Percentiles rank a stretch among this genome's conserved stretches.
phyloP scores from a whole-genome alignment of 2,113 vertebrate genomes.

The Lasiurus borealis region DNA sequence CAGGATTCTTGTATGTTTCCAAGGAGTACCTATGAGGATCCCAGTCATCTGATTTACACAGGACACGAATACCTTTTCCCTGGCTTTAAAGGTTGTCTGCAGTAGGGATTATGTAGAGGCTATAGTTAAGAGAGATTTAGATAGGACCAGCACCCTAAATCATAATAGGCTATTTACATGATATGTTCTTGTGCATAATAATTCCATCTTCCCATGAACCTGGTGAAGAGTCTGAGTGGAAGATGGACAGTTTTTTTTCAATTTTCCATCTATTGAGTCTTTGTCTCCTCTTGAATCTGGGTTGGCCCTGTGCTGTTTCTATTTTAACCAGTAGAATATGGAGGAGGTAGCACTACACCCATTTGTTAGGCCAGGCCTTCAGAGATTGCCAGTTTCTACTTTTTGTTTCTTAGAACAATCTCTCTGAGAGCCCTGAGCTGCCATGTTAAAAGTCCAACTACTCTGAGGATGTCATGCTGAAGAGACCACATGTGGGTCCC shows the following conservation, averaged over 20 bases:
- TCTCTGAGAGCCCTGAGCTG: background rate
- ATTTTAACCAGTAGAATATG: background rate
- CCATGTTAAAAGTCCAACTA: background rate
- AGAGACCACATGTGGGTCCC: background rate
- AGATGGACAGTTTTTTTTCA: background rate
- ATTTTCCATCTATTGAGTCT: background rate
- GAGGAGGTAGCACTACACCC: background rate
- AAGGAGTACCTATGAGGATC: background rate
- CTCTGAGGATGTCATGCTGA: background rate
- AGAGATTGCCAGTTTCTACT: background rate
- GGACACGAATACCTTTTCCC: background rate
- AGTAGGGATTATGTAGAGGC: background rate
- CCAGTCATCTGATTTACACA: background rate
- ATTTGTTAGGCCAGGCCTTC: background rate
- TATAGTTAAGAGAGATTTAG: background rate
- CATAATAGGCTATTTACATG: background rate
- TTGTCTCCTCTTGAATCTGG: background rate
- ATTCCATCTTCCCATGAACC: background rate
- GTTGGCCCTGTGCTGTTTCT: background rate
- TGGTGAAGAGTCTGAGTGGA: background rate
- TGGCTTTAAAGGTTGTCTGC: background rate
- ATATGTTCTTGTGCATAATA: background rate
- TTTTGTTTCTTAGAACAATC: background rate
- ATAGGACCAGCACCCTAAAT: background rate
- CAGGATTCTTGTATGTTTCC: background rate